Base-by-base conservation (phyloP, 2,797 vertebrate species). In the Molossus alvarezi region DNA sequence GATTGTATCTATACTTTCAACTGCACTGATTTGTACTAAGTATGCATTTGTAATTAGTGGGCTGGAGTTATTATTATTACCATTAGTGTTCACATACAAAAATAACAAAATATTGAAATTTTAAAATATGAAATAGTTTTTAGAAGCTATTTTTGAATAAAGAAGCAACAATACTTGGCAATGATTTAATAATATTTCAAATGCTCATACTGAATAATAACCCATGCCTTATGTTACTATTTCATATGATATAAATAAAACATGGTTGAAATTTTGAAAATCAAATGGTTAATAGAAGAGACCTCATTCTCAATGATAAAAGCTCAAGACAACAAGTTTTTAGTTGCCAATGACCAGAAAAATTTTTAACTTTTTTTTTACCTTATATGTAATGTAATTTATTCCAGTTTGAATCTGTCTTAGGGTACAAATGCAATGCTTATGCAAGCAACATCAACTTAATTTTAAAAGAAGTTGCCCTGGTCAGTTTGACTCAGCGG, bases 171-270 rank as follows among this genome's bases (percentile, higher is more conserved):
- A n/a, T 29, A 41, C 7, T 51, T 76, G 21, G 7, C 55, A 48
- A 33, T 80, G 29, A 81, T 75, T 62, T 69, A 81, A 53, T 81
- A 67, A 48, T 6, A 75, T 81, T 85, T 67, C 88, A 45, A 17
- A 18, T 9, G 45, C 1, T 25, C 1, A 80, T 55, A n/a, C 8
- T n/a, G 71, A 85, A 64, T 9, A 85, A 64, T 9, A 48, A 67
- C 18, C 3, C 2, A 14, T 21, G 6, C 0, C 10, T 3, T 83
- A 33, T 33, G 14, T 53, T 67, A 73, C 6, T 67, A n/a, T 69
- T 94, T 92, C 85, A 20, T 41, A 10, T 75, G 11, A 89, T 7
- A n/a, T 60, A 65, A 82, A 73, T 65, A 86, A 90, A 76, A 80
- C 73, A 69, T 3, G 84, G 45, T 4, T 64, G 41, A 23, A 67